A percentile compares a stretch with the other conserved stretches of the same genome.
Evolutionary conservation across 2,797 vertebrate genomes (phyloP).

Genomic region (Lagodon rhomboides): DNA sequence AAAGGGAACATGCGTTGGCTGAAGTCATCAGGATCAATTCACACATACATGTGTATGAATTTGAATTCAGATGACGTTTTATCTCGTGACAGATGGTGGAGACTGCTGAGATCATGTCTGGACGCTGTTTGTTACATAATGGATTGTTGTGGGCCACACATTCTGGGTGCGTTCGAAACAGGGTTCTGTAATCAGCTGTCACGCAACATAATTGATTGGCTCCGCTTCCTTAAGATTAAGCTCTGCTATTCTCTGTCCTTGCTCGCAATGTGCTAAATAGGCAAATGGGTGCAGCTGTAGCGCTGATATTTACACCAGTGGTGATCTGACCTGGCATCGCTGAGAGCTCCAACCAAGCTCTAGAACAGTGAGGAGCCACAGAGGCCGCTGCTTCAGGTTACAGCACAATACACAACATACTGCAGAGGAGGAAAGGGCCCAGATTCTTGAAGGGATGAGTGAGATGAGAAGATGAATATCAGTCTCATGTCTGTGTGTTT

Average conservation of each 20-base stretch:
- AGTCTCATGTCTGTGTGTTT: neutral
- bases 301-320: too few relatives aligned
- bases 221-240: too few relatives aligned
- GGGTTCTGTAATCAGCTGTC: neutral
- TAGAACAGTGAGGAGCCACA: neutral
- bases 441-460: neutral
- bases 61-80: neutral
- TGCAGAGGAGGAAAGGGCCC: neutral
- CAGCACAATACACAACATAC: neutral
- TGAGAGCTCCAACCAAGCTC: neutral
- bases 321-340: neutral
- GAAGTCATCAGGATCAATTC: neutral
- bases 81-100: neutral
- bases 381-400: neutral
- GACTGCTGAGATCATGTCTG: neutral
- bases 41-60: neutral
- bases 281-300: too few relatives aligned
- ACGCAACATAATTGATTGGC: too few relatives aligned
- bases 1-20: neutral
- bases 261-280: too few relatives aligned
- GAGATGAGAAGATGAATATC: neutral
- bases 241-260: too few relatives aligned
- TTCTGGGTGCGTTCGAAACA: neutral
- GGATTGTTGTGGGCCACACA: neutral
- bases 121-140: slow-evolving; percentile 28